Base-by-base conservation (phyloP, 37 sponge, comb jelly and placozoan genomes). In the Ianthella basta region DNA sequence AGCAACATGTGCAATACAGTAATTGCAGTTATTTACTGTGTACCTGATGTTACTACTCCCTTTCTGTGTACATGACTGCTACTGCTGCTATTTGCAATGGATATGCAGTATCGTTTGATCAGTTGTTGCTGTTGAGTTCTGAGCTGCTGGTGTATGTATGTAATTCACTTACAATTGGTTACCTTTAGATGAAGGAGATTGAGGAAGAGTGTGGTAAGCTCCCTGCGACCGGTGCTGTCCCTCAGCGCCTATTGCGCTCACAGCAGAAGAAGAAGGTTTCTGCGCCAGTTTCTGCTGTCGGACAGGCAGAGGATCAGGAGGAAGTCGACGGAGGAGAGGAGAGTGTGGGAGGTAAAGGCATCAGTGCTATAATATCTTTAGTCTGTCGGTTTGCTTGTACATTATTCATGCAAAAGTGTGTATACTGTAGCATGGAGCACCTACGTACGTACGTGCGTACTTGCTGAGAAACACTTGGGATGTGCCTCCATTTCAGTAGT, bases 171-270 rank as follows among this genome's bases (percentile, higher is more conserved):
- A n/a, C n/a, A n/a, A n/a, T n/a, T n/a, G n/a, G n/a, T n/a, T n/a
- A n/a, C n/a, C n/a, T n/a, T 6, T 82, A 96, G 94, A 61, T 97
- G 92, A 97, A 97, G 79, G 98, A 97, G 75, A 56, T 97, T n/a
- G 94, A 93, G 39, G 98, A 89, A 1, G 94, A 91, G 84, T 95
- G 91, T 89, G 79, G 36, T 15, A 91, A 92, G 67, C 27, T 96
- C 21, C 67, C 87, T 24, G 86, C 61, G 0, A 89, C 61, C 29
- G 65, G 81, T 10, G 85, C 94, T 15, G 40, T 38, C 32, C 98
- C 98, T 35, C 69, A 88, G 0, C 87, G 96, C 12, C 82, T 74
- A 56, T 79, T 91, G 55, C 80, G 96, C 27, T 95, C 98, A 13
- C 84, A 95, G 78, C 92, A 95, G 63, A 59, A 69, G 16, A 64